These are phyloP conservation scores for Danio kyathit DNA, from an alignment of 2,797 vertebrate species.

Conservation along the genomic window DNA sequence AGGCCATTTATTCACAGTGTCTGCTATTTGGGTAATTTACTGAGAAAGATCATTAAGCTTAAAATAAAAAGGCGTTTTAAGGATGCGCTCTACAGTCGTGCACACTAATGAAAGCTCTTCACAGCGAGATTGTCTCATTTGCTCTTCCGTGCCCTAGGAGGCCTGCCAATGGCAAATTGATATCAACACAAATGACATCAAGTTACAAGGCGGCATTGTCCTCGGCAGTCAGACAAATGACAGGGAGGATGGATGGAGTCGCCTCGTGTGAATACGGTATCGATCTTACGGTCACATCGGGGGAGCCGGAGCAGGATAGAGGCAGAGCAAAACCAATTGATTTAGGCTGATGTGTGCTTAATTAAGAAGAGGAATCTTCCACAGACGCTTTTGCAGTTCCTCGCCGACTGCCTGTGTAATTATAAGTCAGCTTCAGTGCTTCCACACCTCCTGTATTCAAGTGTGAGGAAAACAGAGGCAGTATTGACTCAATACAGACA, in stretches of 20 bases:
- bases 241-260: constrained; percentile 43
- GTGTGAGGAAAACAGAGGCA: constrained; percentile 43
- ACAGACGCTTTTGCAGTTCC: constrained; percentile 64
- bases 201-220: constrained; percentile 48
- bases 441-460: constrained; percentile 48
- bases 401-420: constrained; percentile 48
- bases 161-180: constrained; percentile 34
- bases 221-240: constrained; percentile 29
- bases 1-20: constrained; percentile 7
- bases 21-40: constrained; percentile 16
- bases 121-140: constrained; percentile 26
- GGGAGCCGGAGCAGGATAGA: constrained; percentile 53
- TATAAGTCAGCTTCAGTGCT: constrained; percentile 41
- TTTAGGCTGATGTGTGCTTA: constrained; percentile 72
- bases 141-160: constrained; percentile 25
- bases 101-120: constrained; percentile 40
- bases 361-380: constrained; percentile 74
- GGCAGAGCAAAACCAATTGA: constrained; percentile 62
- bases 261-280: constrained; percentile 59
- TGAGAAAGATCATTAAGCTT: constrained; percentile 26
- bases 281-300: constrained; percentile 56
- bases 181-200: constrained; percentile 41
- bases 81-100: background rate
- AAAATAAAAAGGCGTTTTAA: constrained; percentile 14
- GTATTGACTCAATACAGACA: constrained; percentile 46